These are phyloP conservation scores for Ciconia nigra DNA, from an alignment of 2,797 vertebrate genomes.

Conservation along the genomic window DNA sequence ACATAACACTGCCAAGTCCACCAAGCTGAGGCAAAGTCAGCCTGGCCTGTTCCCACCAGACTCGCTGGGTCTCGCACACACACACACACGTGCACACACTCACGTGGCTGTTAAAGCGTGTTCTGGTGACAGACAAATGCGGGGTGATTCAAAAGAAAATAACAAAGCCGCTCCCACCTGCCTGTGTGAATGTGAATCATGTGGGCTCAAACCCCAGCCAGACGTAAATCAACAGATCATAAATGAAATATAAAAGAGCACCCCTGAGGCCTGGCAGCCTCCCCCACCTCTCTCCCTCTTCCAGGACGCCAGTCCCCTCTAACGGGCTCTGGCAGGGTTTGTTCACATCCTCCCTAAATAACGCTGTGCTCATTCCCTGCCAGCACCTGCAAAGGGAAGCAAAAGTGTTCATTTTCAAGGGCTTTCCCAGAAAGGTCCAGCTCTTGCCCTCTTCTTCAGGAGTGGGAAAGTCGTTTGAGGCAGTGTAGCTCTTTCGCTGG, in stretches of 20 bases:
- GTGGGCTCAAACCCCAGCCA: neutral
- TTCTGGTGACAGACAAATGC: neutral
- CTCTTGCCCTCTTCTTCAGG: neutral
- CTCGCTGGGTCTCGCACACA: neutral
- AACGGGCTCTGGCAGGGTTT: neutral
- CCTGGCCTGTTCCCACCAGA: neutral
- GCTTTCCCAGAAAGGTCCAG: neutral
- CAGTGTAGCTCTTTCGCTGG: neutral
- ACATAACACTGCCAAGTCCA: neutral
- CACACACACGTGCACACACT: neutral
- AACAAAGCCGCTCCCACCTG: constrained; percentile 29
- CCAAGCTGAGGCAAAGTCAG: constrained; percentile 16
- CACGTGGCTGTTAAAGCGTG: neutral
- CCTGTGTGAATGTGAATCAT: neutral
- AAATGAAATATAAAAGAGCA: neutral
- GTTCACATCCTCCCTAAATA: neutral
- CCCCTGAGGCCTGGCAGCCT: neutral
- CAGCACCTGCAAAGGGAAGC: neutral
- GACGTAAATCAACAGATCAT: constrained; percentile 3
- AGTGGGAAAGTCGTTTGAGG: neutral
- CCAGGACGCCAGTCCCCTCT: neutral
- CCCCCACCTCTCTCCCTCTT: neutral
- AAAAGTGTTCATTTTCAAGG: neutral
- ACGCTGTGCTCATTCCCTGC: neutral
- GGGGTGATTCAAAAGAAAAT: constrained; percentile 41